Base-by-base conservation (phyloP, 2,113 vertebrate genomes). In the Garra rufa region DNA sequence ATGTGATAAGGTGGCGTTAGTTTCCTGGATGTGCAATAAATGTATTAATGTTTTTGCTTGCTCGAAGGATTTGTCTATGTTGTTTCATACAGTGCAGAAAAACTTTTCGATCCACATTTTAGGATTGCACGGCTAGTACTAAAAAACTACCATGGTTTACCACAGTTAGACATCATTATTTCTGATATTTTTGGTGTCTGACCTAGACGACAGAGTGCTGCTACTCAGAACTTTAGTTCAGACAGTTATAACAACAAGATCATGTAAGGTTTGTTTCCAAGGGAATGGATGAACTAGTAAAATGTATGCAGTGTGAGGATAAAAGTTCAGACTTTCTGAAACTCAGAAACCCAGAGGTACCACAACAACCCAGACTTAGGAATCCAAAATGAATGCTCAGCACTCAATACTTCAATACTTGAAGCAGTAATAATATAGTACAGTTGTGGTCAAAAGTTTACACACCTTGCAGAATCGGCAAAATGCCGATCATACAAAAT, bases 1-100 rank as follows among this genome's bases (percentile, higher is more conserved):
- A 87, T 88, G 88, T 90, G 83, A 77, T 38, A 83, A 78, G 85
- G 61, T 75, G 71, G 74, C 63, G n/a, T 24, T 10, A 77, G 43
- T 48, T 70, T 65, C 5, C 24, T 76, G 71, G 28, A 46, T 70
- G 71, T 80, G 7, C 55, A 78, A 61, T 59, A 85, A 84, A 89
- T 83, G 84, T 76, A 84, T 78, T 43, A 2, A 63, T 79, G 57
- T 77, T 77, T 78, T 63, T 4, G 34, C 59, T 61, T 44, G 14
- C 76, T 2, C 26, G 34, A 59, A 78, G 44, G 14, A 19, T 48
- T 28, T 28, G 71, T 28, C 8, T 0, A 13, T 73, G 21, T 71
- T 67, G 34, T 69, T 38, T 69, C 4, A 69, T 38, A 41, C 34
- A 41, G 19, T n/a, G 9, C 38, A 11, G 9, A 69, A 69, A 69